Conservation (phyloP, 1,140 invertebrate species). For the Drosophila mayri region DNA sequence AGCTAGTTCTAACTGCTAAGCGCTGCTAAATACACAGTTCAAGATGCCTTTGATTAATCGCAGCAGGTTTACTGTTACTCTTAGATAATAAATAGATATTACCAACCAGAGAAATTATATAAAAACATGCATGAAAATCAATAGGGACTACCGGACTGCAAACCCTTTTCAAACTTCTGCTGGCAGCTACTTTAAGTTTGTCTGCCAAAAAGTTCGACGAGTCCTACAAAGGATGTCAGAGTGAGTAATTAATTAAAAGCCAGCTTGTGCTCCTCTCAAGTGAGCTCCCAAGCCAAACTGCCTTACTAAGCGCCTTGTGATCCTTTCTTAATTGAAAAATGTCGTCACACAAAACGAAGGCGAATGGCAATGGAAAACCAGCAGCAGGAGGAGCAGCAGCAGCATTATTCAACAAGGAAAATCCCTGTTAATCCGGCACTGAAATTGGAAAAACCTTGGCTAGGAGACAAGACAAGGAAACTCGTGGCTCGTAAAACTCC, state of each 20-base stretch:
- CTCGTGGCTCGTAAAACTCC: slow-evolving; percentile 63
- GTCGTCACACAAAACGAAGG: slow-evolving; percentile 70
- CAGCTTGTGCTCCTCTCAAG: slow-evolving; percentile 13
- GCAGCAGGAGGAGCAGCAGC: slow-evolving; percentile 23
- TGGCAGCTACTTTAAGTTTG: slow-evolving; percentile 33
- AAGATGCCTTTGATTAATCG: slow-evolving; percentile 35
- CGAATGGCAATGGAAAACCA: slow-evolving; percentile 32
- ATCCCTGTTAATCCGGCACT: slow-evolving; percentile 82
- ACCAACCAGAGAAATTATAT: neutral
- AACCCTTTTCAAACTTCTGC: slow-evolving; percentile 19
- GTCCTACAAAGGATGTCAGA: neutral
- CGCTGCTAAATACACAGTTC: slow-evolving; percentile 63
- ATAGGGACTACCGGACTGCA: neutral
- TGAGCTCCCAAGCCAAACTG: slow-evolving; percentile 59
- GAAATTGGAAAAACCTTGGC: slow-evolving; percentile 81
- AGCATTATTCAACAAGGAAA: slow-evolving; percentile 58
- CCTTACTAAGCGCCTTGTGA: slow-evolving; percentile 81
- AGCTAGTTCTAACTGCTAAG: slow-evolving; percentile 49
- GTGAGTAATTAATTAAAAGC: slow-evolving; percentile 77
- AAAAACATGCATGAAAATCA: slow-evolving; percentile 19
- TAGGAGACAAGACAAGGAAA: slow-evolving; percentile 18
- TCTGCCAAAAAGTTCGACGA: slow-evolving; percentile 65
- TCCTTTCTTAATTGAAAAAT: slow-evolving; percentile 84
- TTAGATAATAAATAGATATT: slow-evolving; percentile 3
- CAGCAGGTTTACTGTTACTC: slow-evolving; percentile 14